Base-by-base conservation (phyloP, 2,797 vertebrate genomes). In the Arctocebus calabarensis region DNA sequence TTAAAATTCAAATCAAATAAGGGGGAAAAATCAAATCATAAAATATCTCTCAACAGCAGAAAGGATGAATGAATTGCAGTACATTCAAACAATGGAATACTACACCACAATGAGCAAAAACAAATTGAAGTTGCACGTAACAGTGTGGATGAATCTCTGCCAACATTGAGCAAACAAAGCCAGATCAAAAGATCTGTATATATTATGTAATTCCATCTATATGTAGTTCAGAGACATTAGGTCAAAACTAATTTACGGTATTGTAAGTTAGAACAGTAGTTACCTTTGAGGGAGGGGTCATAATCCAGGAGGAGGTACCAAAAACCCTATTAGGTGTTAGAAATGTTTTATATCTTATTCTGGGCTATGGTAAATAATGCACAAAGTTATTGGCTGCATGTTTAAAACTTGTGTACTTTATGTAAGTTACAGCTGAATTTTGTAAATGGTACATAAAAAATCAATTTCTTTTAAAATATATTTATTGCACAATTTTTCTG, bases 391-490 rank as follows among this genome's bases (percentile, higher is more conserved):
- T 74, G 32, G 32, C 25, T 61, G 34, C 37, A 52, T 43, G 27
- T 71, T 85, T 91, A 82, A 90, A 83, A 88, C 34, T 27, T 57
- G 25, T 55, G 40, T 11, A 62, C 64, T 78, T 91, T 43, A 84
- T 83, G 1, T 40, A 75, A 74, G 55, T 25, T 73, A 87, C 3
- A 86, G 2, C 25, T 73, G 82, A 43, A 88, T 85, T 74, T 61
- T 91, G 88, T 3, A 84, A 74, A 74, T 37, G 37, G 20, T 61
- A 45, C 71, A 75, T n/a, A 57, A 83, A 77, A 73, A 52, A 52
- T 62, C 1, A 16, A 32, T 62, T 48, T 62, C 29, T 82, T 88
- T 74, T 86, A 62, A 93, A 95, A 93, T 9, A 57, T 43, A 88
- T 45, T 90, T 77, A 74, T 61, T 66, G 29, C 27, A 70, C 70